Percentiles rank a stretch among this genome's conserved stretches.
Conservation (phyloP, 2,797 vertebrate genomes). For the Varecia variegata region DNA sequence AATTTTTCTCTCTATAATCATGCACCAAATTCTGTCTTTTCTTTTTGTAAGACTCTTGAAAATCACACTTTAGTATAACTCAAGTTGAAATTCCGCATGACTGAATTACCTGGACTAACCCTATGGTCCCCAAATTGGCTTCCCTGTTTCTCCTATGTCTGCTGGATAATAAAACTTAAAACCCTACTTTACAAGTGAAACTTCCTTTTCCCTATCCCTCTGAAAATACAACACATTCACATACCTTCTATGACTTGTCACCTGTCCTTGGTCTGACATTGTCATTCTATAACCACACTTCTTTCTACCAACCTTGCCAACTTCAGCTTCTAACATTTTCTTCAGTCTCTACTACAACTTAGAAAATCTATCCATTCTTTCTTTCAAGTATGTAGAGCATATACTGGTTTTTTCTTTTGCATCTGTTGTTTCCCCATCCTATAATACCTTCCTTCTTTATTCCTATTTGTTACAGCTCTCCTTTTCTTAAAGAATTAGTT, state of each 20-base stretch:
- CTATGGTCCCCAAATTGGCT: not conserved
- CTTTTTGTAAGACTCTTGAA: constrained; percentile 22
- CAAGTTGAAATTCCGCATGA: constrained; percentile 18
- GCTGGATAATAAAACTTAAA: not conserved
- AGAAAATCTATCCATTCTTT: not conserved
- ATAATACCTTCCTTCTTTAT: not conserved
- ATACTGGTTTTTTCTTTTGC: not conserved
- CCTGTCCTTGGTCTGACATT: not conserved
- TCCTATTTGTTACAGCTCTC: not conserved
- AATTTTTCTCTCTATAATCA: not conserved
- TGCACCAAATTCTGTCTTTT: not conserved
- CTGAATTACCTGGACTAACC: not conserved
- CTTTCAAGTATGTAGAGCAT: not conserved
- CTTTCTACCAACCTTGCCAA: not conserved
- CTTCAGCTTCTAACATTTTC: constrained; percentile 1
- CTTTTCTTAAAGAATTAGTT: not conserved
- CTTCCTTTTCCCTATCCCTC: not conserved
- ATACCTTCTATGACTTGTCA: not conserved
- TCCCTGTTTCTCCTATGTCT: not conserved
- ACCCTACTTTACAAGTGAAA: not conserved
- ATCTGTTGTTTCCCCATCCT: not conserved
- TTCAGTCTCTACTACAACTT: not conserved
- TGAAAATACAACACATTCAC: not conserved
- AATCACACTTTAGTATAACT: not conserved
- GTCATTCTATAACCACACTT: constrained; percentile 9